Evolutionary conservation across 2,797 vertebrate genomes (phyloP), one percentile per base, ranked within the genome.

Genomic region (Gallirallus australis): DNA sequence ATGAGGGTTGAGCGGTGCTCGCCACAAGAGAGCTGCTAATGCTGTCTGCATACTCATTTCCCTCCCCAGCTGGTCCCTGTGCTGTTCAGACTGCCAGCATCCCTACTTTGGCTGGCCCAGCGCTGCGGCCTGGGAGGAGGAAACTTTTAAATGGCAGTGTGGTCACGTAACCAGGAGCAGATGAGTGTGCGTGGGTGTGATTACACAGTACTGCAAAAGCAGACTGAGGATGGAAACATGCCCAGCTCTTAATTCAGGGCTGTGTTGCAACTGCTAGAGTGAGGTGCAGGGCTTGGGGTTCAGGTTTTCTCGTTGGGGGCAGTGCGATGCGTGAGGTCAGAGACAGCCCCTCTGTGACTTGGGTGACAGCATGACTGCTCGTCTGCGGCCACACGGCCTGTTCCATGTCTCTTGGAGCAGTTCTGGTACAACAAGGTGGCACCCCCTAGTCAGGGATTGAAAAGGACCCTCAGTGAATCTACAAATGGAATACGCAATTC

Each of bases 371-470:
- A n/a, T 0, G 0, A 4, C 37, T 33, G 35, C 40, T 63, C 2
- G 0, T 33, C 66, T 75, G 54, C 71, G 75, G 27, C 24, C 35
- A 42, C 7, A 7, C 0, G 5, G 13, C 0, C 0, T 40, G 19
- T 5, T 28, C 42, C 0, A 1, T 6, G 30, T 16, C 0, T 0
- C 48, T 23, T 33, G 66, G 23, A 71, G 53, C 28, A 16, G 25
- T n/a, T 65, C 37, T 76, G 50, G 24, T 65, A 28, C 28, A 48
- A 68, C 10, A 69, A 9, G 7, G 15, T 84, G 48, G 17, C 1
- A 1, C 9, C 4, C 56, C 20, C 20, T 47, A 25, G 15, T 30
- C 25, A 57, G 81, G 27, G n/a, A 27, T 1, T 20, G 14, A 24
- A 9, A 70, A 91, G 35, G 39, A 35, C 21, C 33, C 11, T 6